Base-by-base conservation (phyloP, 2,888 invertebrate genomes). In the Parnassius orleans region DNA sequence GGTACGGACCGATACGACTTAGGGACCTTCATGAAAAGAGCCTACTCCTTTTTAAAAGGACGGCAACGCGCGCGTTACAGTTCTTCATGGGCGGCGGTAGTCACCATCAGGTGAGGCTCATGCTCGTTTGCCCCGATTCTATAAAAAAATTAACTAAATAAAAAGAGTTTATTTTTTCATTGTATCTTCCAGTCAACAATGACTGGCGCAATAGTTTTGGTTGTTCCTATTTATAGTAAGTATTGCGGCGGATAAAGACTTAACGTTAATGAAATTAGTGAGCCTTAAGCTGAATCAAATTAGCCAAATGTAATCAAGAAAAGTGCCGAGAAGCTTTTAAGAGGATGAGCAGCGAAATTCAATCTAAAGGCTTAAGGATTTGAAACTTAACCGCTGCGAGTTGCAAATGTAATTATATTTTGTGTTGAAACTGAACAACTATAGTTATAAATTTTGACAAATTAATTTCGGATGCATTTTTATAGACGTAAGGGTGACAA, bases 201-300 rank as follows among this genome's bases (percentile, higher is more conserved):
- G 3, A 46, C 11, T 7, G 11, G n/a, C n/a, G 46, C 46, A 46
- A 46, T 11, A 46, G 11, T 46, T 46, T 11, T 11, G 10, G 19
- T 19, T 9, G 54, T 44, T 14, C 33, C 11, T 48, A 57, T 53
- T 48, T 52, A 54, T 50, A 58, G 47, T 53, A 15, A 55, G 50
- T 48, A 43, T 43, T 48, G 43, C 48, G 60, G 42, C 24, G 54
- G 33, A 50, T 57, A 66, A 61, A 66, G 61, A 63, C 63, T 24
- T 55, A 58, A 66, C 57, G 61, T 52, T 66, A 66, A 66, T 64
- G 53, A 64, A 57, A 62, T 66, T 60, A 60, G 61, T 59, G 43
- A 42, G 11, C 53, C 19, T 44, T 53, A 52, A 60, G 64, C 41
- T n/a, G 61, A 53, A 64, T 59, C 59, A 46, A 57, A 50, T 60